These are phyloP conservation scores for Mesoclemmys tuberculata DNA, from an alignment of 2,113 vertebrate species.

Conservation along the genomic window DNA sequence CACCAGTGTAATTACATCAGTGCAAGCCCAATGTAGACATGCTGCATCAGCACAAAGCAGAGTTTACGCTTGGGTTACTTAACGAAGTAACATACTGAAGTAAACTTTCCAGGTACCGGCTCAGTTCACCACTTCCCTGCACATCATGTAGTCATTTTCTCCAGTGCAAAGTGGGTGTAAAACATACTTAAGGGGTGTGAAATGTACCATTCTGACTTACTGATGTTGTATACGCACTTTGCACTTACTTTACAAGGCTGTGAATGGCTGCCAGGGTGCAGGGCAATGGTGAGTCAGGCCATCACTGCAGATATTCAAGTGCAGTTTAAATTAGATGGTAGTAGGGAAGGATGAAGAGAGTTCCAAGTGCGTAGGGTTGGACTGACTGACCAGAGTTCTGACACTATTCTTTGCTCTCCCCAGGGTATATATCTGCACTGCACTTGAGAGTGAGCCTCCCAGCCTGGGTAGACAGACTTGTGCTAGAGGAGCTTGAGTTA, in stretches of 20 bases:
- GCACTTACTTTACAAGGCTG: background rate
- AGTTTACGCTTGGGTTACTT: background rate
- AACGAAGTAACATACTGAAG: background rate
- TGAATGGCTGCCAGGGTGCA: background rate
- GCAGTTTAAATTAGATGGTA: background rate
- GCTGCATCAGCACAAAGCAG: background rate
- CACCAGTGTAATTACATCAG: background rate
- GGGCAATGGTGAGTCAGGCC: background rate
- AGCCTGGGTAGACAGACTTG: background rate
- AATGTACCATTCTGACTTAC: background rate
- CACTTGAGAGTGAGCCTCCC: background rate
- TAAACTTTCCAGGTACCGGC: background rate
- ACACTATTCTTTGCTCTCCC: background rate
- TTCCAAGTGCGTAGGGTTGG: background rate
- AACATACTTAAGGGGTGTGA: background rate
- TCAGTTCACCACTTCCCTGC: background rate
- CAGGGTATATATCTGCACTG: background rate
- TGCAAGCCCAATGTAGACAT: background rate
- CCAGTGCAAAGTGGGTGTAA: constrained; percentile 23
- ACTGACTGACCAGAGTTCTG: background rate
- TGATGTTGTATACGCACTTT: background rate
- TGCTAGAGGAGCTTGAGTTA: background rate
- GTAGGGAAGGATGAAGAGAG: background rate
- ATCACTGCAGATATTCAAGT: background rate
- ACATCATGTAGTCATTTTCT: background rate